These are phyloP conservation scores for Hypanus sabinus DNA, from an alignment of 2,113 vertebrate genomes.

Conservation along the genomic window DNA sequence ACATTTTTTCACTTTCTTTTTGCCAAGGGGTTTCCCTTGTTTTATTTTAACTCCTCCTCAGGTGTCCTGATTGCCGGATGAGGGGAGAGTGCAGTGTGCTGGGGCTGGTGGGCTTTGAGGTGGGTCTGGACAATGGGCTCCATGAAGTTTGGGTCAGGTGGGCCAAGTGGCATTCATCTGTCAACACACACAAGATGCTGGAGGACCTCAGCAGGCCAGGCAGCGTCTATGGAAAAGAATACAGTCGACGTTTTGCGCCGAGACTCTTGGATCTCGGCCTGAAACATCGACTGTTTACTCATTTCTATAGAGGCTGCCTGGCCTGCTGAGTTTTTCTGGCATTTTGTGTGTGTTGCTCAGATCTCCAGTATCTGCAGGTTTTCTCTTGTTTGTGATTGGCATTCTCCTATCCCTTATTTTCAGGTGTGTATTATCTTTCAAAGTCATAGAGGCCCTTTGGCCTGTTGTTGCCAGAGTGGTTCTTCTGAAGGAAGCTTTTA, in stretches of 20 bases:
- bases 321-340: too few species aligned
- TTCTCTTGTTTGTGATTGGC: too few species aligned
- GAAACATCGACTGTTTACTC: too few species aligned
- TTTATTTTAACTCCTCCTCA: background rate
- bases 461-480: background rate
- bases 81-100: background rate
- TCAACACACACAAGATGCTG: too few species aligned
- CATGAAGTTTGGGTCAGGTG: background rate
- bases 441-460: background rate
- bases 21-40: background rate
- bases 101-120: background rate
- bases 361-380: too few species aligned
- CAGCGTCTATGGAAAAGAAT: too few species aligned
- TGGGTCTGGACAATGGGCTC: background rate
- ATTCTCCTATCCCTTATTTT: background rate
- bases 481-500: background rate
- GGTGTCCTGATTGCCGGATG: background rate
- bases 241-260: too few species aligned
- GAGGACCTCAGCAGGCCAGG: too few species aligned
- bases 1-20: background rate
- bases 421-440: background rate
- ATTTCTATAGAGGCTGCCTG: too few species aligned
- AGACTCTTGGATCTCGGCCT: too few species aligned
- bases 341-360: too few species aligned
- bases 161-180: too few species aligned